phyloP scores from a whole-genome alignment of 1,140 invertebrate genomes.

The Limonius californicus region DNA sequence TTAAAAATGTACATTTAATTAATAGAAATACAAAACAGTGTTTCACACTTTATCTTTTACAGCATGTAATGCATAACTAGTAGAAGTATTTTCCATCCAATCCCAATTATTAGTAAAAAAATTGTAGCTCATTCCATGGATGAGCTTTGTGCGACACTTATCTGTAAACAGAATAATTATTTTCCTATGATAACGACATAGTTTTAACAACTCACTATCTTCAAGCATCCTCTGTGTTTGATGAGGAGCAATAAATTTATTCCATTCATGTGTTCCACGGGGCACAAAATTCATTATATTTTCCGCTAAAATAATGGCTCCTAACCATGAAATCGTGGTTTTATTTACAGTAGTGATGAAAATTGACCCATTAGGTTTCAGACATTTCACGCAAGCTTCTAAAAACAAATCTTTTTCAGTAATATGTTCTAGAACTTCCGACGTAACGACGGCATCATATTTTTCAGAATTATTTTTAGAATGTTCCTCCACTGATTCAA shows the following conservation, averaged over 20 bases:
- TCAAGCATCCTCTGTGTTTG: background rate
- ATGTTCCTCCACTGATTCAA: slow-evolving; percentile 48
- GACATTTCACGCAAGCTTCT: slow-evolving; percentile 52
- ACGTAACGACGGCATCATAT: slow-evolving; percentile 68
- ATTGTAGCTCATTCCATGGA: slow-evolving; percentile 66
- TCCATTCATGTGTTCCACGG: slow-evolving; percentile 73
- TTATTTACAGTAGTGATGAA: slow-evolving; percentile 79
- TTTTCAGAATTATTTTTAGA: slow-evolving; percentile 35
- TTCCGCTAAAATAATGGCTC: slow-evolving; percentile 64
- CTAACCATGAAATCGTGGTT: slow-evolving; percentile 59
- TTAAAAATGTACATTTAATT: too few species aligned
- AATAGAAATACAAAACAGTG: too few species aligned
- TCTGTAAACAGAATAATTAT: slow-evolving; percentile 48
- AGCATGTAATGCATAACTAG: slow-evolving; percentile 68
- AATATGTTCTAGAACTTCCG: slow-evolving; percentile 81
- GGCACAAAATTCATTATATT: slow-evolving; percentile 59
- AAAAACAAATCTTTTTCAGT: slow-evolving; percentile 63
- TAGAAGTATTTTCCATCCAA: slow-evolving; percentile 55
- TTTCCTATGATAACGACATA: background rate
- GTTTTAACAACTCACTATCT: background rate
- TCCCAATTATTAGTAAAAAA: slow-evolving; percentile 58
- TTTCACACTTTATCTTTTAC: too few species aligned
- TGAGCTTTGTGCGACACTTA: slow-evolving; percentile 55
- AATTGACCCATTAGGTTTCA: slow-evolving; percentile 70
- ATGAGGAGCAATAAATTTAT: slow-evolving; percentile 62